Conservation (phyloP, 2,888 invertebrate species). For the Lasius fuliginosus region DNA sequence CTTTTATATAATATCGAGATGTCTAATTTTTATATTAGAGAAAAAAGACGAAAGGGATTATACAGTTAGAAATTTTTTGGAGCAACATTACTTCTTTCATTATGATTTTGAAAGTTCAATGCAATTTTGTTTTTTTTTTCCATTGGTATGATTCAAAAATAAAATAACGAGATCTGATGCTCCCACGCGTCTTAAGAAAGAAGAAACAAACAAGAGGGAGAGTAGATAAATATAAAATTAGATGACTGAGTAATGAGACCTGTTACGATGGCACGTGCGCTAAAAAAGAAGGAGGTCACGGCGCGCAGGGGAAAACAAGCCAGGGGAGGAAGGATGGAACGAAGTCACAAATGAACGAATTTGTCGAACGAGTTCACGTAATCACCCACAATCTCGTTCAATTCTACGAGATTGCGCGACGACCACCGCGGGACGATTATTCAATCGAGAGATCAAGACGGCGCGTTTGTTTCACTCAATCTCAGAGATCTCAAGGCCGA, state of each 20-base stretch:
- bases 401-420: conserved; percentile 48
- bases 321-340: not conserved
- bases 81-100: not conserved
- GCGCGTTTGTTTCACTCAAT: conserved; percentile 15
- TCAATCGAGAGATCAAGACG: conserved; percentile 16
- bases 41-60: not conserved
- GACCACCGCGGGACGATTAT: conserved; percentile 30
- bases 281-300: conserved; percentile 36
- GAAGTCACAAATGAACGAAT: not conserved
- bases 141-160: not conserved
- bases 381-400: conserved; percentile 55
- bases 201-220: not conserved
- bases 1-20: not conserved
- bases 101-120: not conserved
- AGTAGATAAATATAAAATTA: conserved; percentile 32
- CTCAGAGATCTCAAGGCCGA: not conserved
- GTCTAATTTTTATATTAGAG: not conserved
- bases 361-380: conserved; percentile 32
- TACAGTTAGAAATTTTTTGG: not conserved
- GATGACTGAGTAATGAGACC: conserved; percentile 28
- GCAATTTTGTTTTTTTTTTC: not conserved
- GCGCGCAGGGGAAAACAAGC: conserved; percentile 2
- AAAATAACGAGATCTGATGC: not conserved
- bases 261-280: not conserved
- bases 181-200: not conserved